Evolutionary conservation across 2,888 invertebrate genomes (phyloP).

Genomic region (Lacanobia wlatinum): DNA sequence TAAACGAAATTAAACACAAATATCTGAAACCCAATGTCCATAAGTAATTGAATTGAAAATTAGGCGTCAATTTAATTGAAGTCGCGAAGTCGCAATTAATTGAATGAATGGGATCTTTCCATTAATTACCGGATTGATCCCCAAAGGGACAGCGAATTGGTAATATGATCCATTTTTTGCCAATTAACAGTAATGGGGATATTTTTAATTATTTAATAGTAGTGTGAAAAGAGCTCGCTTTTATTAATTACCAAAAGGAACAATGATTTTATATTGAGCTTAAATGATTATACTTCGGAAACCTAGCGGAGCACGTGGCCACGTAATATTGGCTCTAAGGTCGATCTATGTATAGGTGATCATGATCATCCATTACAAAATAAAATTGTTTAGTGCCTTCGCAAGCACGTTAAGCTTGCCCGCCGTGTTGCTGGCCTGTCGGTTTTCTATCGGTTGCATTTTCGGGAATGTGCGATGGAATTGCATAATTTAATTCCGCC

Average conservation of each 20-base stretch:
- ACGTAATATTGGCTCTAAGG: too few species aligned
- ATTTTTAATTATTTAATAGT: conserved; percentile 27
- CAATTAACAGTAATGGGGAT: conserved; percentile 39
- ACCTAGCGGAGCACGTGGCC: neutral
- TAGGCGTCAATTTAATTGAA: conserved; percentile 33
- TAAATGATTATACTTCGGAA: neutral
- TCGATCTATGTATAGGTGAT: too few species aligned
- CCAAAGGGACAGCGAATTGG: conserved; percentile 18
- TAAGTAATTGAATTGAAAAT: conserved; percentile 32
- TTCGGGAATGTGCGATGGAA: too few species aligned
- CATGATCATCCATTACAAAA: too few species aligned
- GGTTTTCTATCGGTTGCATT: too few species aligned
- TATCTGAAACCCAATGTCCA: neutral
- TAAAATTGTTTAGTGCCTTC: too few species aligned
- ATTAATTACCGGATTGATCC: conserved; percentile 43
- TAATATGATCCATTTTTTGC: conserved; percentile 36
- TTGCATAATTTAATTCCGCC: too few species aligned
- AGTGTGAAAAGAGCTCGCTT: neutral
- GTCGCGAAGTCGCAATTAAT: conserved; percentile 29
- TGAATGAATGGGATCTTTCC: conserved; percentile 35
- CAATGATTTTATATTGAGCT: neutral
- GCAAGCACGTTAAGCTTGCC: too few species aligned
- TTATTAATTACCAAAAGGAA: neutral
- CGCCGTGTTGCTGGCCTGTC: too few species aligned
- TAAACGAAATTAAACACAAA: conserved; percentile 17